Percentiles rank a stretch among this genome's conserved stretches.
Evolutionary conservation across 2,888 invertebrate genomes (phyloP).

Genomic region (Acrocyrtus sp.): DNA sequence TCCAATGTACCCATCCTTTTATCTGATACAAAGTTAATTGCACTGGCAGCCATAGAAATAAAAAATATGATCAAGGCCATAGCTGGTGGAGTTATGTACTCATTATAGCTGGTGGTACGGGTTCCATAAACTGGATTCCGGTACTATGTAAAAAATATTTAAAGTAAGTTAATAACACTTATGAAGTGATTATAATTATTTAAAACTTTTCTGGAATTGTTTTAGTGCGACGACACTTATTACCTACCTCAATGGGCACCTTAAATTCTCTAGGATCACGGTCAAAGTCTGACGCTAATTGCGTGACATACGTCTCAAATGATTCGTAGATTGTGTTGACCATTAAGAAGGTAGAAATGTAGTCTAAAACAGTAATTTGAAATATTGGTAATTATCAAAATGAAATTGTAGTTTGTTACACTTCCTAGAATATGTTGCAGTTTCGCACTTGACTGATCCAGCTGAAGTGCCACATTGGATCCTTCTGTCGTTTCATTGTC

Average conservation of each 20-base stretch:
- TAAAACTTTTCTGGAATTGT: background rate
- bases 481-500: slow-evolving; percentile 36
- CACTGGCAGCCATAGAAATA: no score
- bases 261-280: slow-evolving; percentile 34
- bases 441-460: slow-evolving; percentile 32
- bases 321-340: slow-evolving; percentile 33
- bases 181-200: background rate
- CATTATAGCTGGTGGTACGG: slow-evolving; percentile 31
- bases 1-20: no score
- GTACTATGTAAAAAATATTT: slow-evolving; percentile 3
- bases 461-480: slow-evolving; percentile 22
- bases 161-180: no score
- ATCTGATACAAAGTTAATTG: no score
- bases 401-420: no score
- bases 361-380: slow-evolving; percentile 12
- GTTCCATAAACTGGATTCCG: slow-evolving; percentile 34
- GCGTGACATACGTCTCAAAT: slow-evolving; percentile 32
- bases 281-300: no score
- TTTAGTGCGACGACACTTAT: background rate
- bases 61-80: no score
- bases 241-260: slow-evolving; percentile 34
- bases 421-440: background rate
- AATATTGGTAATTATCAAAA: no score
- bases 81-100: slow-evolving; percentile 47
- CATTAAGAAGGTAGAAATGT: slow-evolving; percentile 39